Base-by-base conservation (phyloP, 2,888 invertebrate species). In the Trissonchulus latispiculum region DNA sequence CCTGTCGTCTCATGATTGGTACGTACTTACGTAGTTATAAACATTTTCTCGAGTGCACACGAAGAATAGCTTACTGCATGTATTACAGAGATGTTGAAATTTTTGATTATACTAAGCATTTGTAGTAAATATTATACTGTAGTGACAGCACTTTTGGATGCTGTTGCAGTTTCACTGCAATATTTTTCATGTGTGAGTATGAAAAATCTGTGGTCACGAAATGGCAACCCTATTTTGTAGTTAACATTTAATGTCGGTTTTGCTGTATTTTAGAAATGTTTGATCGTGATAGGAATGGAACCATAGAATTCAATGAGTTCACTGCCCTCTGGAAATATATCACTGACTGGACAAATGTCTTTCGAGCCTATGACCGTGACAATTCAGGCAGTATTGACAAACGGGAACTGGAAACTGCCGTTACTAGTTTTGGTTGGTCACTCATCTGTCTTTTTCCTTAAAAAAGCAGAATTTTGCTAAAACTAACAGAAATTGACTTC, bases 271-370 rank as follows among this genome's bases (percentile, higher is more conserved):
- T 28, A 28, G 64, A 31, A 37, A 88, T 97, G 95, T 96, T 95
- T 86, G 97, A 99, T 84, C 89, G 90, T 77, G 90, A 92, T 80
- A 90, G 90, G 80, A 88, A 89, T 80, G 96, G 95, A 3, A 90
- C 90, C 0, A 93, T 99, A 72, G 90, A 89, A 79, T 96, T 96
- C 84, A 90, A 94, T 80, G 95, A 97, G 84, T 99, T 99, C 85
- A 91, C 92, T 70, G 90, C 93, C 0, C 85, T 99, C 0, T 99
- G 97, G 97, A 94, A 95, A 83, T 99, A 96, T 84, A 92, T 99
- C 0, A 93, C 92, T 2, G 96, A 97, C 81, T 99, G 97, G 97
- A 94, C 96, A 83, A 90, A 89, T 80, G 95, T 94, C 83, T 99
- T 99, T 84, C 88, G 91, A 64, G 90, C 91, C 0, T 97, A 95